phyloP scores from a whole-genome alignment of 2,888 invertebrate genomes.

The Uloborus plumipes region DNA sequence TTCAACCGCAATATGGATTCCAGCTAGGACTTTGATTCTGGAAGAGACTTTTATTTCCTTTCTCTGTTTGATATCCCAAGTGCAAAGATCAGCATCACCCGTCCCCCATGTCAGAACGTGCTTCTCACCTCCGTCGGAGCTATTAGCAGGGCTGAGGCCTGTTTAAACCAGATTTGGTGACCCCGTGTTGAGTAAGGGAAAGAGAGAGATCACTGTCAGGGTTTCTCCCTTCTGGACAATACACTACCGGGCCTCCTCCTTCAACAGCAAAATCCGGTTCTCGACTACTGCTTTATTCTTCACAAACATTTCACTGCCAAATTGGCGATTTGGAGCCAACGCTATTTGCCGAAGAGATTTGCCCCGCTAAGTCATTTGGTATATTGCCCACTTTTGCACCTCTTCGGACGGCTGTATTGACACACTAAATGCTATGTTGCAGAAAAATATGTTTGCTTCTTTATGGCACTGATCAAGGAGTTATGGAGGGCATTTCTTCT shows the following conservation, averaged over 20 bases:
- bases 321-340: constrained; percentile 10
- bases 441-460: too few species aligned
- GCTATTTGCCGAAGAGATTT: too few species aligned
- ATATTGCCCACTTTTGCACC: too few species aligned
- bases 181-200: constrained; percentile 27
- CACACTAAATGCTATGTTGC: too few species aligned
- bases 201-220: constrained; percentile 59
- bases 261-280: constrained; percentile 40
- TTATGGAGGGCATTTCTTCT: too few species aligned
- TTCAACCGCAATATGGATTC: too few species aligned
- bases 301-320: constrained; percentile 17
- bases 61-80: not conserved
- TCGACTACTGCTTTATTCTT: constrained; percentile 2
- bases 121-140: constrained; percentile 39
- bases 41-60: not conserved
- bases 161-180: constrained; percentile 54
- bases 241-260: constrained; percentile 17
- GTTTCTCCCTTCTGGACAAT: constrained; percentile 29
- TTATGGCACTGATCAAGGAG: too few species aligned
- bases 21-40: too few species aligned
- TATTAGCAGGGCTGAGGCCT: constrained; percentile 43
- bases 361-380: too few species aligned
- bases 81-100: not conserved
- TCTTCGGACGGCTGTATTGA: too few species aligned
- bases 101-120: constrained; percentile 33